A percentile compares a stretch with the other conserved stretches of the same genome.
These are phyloP conservation scores for Heterocephalus glaber DNA, from an alignment of 2,113 vertebrate genomes.

Conservation along the genomic window DNA sequence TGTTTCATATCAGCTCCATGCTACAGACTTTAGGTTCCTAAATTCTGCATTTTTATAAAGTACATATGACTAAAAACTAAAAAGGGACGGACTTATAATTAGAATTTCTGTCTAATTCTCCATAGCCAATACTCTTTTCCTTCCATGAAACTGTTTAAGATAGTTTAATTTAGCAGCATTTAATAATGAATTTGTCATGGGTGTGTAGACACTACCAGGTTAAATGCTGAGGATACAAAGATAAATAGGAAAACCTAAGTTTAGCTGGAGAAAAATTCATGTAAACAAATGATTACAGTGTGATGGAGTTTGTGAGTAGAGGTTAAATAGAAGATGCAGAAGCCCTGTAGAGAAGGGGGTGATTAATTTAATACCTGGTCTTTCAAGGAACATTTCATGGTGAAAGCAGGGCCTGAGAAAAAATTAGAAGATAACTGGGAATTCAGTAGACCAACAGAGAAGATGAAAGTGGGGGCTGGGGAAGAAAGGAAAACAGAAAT, in stretches of 20 bases:
- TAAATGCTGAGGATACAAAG: neutral
- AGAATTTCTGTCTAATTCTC: neutral
- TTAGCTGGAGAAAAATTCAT: neutral
- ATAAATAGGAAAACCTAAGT: neutral
- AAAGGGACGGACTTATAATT: neutral
- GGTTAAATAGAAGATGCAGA: neutral
- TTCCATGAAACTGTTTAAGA: neutral
- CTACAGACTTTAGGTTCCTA: neutral
- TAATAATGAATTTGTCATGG: neutral
- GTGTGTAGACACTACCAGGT: neutral
- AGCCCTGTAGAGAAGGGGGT: neutral
- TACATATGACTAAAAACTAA: neutral
- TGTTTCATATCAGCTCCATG: neutral
- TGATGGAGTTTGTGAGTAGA: neutral
- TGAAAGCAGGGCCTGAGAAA: neutral
- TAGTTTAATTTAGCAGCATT: neutral
- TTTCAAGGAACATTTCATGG: neutral
- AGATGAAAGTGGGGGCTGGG: rapidly evolving
- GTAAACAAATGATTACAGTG: neutral
- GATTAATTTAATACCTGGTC: neutral
- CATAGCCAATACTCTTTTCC: neutral
- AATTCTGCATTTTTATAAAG: neutral
- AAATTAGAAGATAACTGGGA: neutral
- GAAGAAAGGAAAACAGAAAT: neutral
- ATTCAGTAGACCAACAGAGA: neutral